These are phyloP conservation scores for Schizopygopsis pylzovi DNA, from an alignment of 2,797 vertebrate species.

Conservation along the genomic window DNA sequence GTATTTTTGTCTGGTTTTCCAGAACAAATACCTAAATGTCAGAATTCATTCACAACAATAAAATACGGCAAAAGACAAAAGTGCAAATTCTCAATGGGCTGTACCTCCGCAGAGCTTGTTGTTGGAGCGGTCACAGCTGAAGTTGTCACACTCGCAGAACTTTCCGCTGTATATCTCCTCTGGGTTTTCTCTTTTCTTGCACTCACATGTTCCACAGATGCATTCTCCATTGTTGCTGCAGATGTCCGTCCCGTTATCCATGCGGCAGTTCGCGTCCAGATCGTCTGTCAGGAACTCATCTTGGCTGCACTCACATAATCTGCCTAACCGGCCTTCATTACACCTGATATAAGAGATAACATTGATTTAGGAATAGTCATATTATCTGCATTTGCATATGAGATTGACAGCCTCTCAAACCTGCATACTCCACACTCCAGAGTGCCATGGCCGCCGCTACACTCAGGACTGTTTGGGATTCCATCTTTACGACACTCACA, in stretches of 20 bases:
- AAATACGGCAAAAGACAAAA: background rate
- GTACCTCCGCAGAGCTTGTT: constrained; percentile 94
- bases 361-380: background rate
- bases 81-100: constrained; percentile 25
- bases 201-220: constrained; percentile 93
- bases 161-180: constrained; percentile 90
- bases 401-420: constrained; percentile 69
- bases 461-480: constrained; percentile 77
- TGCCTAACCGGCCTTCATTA: constrained; percentile 91
- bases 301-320: constrained; percentile 91
- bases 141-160: constrained; percentile 97
- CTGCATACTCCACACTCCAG: constrained; percentile 98
- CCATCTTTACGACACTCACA: constrained; percentile 85
- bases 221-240: constrained; percentile 96
- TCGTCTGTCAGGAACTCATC: constrained; percentile 93
- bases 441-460: constrained; percentile 85
- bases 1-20: background rate
- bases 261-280: constrained; percentile 92
- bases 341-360: constrained; percentile 77
- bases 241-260: constrained; percentile 89
- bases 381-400: background rate
- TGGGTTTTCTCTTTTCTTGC: constrained; percentile 89
- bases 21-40: background rate
- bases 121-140: constrained; percentile 94
- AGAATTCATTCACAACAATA: background rate